phyloP scores from a whole-genome alignment of 2,888 invertebrate genomes.

The Lepas anatifera region DNA sequence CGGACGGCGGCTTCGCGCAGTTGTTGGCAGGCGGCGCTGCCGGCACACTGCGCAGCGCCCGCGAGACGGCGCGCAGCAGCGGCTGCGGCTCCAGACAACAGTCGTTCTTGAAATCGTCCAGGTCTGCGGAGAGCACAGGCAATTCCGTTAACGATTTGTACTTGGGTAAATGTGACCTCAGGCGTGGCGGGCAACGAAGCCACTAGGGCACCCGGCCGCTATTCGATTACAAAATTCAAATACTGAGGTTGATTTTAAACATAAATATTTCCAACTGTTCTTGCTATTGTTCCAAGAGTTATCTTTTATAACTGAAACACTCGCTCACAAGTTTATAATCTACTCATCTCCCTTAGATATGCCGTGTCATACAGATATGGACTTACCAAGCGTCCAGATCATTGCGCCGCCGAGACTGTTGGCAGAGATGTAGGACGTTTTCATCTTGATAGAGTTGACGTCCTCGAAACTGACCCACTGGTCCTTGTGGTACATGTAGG shows the following conservation, averaged over 20 bases:
- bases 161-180: too few species aligned
- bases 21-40: constrained; percentile 33
- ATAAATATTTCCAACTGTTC: too few species aligned
- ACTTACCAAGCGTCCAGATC: constrained; percentile 59
- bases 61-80: constrained; percentile 59
- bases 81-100: constrained; percentile 72
- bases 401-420: constrained; percentile 67
- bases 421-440: constrained; percentile 50
- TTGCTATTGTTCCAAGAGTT: too few species aligned
- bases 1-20: constrained; percentile 57
- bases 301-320: too few species aligned
- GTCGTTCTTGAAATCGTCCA: constrained; percentile 73
- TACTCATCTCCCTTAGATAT: too few species aligned
- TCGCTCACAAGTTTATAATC: too few species aligned
- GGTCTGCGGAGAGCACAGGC: constrained; percentile 37
- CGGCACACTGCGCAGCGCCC: constrained; percentile 42
- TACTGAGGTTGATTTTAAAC: too few species aligned
- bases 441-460: constrained; percentile 39
- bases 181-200: too few species aligned
- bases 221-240: too few species aligned
- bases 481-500: constrained; percentile 56
- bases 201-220: too few species aligned
- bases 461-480: constrained; percentile 94
- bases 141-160: too few species aligned
- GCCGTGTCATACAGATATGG: too few species aligned